Evolutionary conservation across 1,140 invertebrate species (phyloP).

Genomic region (Phymorhynchus buccinoides): DNA sequence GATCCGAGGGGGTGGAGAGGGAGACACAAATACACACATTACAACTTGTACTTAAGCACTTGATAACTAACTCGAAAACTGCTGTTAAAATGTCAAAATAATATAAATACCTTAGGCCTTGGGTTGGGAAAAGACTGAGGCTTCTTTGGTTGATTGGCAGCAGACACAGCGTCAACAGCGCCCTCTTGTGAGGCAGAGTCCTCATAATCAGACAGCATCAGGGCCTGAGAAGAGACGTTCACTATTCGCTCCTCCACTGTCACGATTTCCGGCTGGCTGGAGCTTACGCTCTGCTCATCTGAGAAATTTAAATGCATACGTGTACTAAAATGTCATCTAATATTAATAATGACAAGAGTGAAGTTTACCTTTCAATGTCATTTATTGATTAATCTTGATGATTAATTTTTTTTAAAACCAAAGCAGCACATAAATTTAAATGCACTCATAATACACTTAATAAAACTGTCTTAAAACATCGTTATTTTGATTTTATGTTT

Average conservation of each 20-base stretch:
- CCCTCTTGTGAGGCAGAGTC: constrained; percentile 7
- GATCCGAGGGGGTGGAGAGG: too few species aligned
- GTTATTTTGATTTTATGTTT: too few species aligned
- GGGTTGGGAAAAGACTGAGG: constrained; percentile 26
- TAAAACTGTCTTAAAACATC: too few species aligned
- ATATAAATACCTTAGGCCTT: background rate
- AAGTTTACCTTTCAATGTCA: too few species aligned
- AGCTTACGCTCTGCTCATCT: constrained; percentile 45
- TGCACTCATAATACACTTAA: too few species aligned
- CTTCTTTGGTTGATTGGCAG: background rate
- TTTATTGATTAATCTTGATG: too few species aligned
- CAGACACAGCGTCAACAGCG: background rate
- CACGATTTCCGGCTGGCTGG: constrained; percentile 59
- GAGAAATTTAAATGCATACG: background rate
- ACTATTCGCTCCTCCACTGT: constrained; percentile 61
- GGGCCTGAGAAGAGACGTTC: constrained; percentile 53
- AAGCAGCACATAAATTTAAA: too few species aligned
- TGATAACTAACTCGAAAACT: background rate
- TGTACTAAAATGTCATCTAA: too few species aligned
- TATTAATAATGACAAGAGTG: too few species aligned
- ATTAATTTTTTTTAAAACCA: too few species aligned
- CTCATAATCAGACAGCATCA: constrained; percentile 23
- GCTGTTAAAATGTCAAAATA: constrained; percentile 6
- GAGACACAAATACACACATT: too few species aligned
- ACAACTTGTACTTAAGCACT: too few species aligned